Evolutionary conservation across 2,113 vertebrate species (phyloP).

Genomic region (Chaenocephalus aceratus): DNA sequence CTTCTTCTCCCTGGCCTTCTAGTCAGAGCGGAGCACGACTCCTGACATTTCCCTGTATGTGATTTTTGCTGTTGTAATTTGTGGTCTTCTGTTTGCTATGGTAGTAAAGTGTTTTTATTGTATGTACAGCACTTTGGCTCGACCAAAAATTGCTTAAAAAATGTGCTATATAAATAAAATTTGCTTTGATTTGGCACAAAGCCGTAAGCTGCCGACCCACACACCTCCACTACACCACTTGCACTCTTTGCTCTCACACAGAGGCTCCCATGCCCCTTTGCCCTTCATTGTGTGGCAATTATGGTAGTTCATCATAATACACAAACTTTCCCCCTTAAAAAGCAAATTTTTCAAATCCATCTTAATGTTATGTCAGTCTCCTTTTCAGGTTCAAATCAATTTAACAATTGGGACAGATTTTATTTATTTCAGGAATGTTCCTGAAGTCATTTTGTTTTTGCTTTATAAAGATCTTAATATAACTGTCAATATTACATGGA

Average conservation of each 20-base stretch:
- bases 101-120: too few species aligned
- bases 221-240: constrained; percentile 19
- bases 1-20: too few species aligned
- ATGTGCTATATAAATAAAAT: too few species aligned
- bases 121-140: too few species aligned
- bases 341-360: not conserved
- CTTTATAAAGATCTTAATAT: not conserved
- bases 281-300: constrained; percentile 18
- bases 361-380: not conserved
- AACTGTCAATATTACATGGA: constrained; percentile 4
- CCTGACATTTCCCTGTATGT: too few species aligned
- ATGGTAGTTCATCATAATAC: constrained; percentile 1
- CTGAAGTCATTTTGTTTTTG: not conserved
- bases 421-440: not conserved
- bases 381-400: not conserved
- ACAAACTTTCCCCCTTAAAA: not conserved
- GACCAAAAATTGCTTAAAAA: too few species aligned
- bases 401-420: not conserved
- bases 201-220: not conserved
- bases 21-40: too few species aligned
- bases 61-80: too few species aligned
- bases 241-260: constrained; percentile 26
- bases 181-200: not conserved
- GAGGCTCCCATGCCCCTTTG: constrained; percentile 31
- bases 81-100: too few species aligned